Base-by-base conservation (phyloP, 2,888 invertebrate genomes). In the Smittia aterrima region DNA sequence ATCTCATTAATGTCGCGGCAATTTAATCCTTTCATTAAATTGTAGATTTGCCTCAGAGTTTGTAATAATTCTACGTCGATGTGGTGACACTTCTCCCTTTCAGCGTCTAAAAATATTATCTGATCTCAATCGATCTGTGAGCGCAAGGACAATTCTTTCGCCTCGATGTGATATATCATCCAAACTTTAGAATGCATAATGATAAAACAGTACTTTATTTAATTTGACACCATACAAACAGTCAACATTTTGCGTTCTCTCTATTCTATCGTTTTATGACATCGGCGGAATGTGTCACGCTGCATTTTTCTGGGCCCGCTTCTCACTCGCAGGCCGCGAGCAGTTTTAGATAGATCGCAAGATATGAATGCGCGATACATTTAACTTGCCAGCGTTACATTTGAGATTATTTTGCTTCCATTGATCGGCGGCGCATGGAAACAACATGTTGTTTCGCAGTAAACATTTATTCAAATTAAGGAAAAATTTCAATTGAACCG, bases 371-470 rank as follows among this genome's bases (percentile, higher is more conserved):
- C 47, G 47, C 20, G 58, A 58, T 58, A 58, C 18, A 22, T 58
- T 58, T 11, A 22, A 58, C 58, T 24, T 68, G 47, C 47, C 16
- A 47, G 47, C 47, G 47, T 47, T 16, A 47, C 40, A 54, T 70
- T 70, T 54, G 70, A 70, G 70, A 70, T 54, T 68, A 68, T 68
- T 70, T 47, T 47, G 68, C 68, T 68, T 68, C 68, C 47, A 68
- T 68, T 66, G 13, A 16, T n/a, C 16, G 20, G 47, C 13, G 40
- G 32, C 16, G 40, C 25, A 20, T 67, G 22, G 16, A 67, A 67
- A 27, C 32, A 66, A 66, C 66, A 47, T 24, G 68, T 47, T 47
- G 47, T 47, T 47, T 47, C 32, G 47, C 47, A 11, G 58, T 58
- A 47, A 47, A 58, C 25, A 68, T 68, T 68, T 68, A 68, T 68